Evolutionary conservation across 2,797 vertebrate genomes (phyloP).

Genomic region (Cottoperca gobio): DNA sequence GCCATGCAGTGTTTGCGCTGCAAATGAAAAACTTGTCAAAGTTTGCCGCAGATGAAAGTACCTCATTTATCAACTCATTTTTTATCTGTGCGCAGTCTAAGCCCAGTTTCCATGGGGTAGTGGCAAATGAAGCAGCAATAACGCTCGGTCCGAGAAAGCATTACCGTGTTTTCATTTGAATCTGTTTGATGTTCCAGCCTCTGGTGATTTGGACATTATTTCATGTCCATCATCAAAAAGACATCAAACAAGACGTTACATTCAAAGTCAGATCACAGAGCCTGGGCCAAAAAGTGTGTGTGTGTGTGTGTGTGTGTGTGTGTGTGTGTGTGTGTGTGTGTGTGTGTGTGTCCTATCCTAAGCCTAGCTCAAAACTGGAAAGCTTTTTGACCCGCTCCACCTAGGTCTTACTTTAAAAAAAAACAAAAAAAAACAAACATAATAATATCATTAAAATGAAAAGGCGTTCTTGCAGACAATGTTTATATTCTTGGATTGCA

Average conservation of each 20-base stretch:
- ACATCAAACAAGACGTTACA: constrained; percentile 81
- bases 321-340: background rate
- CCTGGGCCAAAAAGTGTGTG: constrained; percentile 27
- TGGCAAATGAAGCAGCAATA: constrained; percentile 73
- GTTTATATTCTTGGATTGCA: constrained; percentile 74
- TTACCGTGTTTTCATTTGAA: constrained; percentile 75
- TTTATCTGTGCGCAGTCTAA: constrained; percentile 68
- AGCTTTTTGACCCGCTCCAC: constrained; percentile 16
- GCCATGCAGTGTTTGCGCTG: constrained; percentile 58
- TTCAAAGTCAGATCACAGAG: constrained; percentile 77
- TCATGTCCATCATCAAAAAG: constrained; percentile 87
- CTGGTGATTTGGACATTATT: constrained; percentile 84
- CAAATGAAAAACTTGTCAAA: constrained; percentile 69
- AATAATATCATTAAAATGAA: constrained; percentile 61
- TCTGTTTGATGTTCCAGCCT: constrained; percentile 81
- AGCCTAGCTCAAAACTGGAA: constrained; percentile 34
- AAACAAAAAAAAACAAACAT: background rate
- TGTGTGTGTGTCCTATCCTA: constrained; percentile 9
- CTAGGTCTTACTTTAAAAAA: constrained; percentile 11
- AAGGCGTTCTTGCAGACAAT: constrained; percentile 72
- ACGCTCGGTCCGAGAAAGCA: constrained; percentile 74
- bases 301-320: constrained; percentile 4
- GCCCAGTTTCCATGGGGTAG: constrained; percentile 63
- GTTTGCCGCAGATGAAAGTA: constrained; percentile 76
- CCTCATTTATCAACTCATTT: constrained; percentile 74